Evolutionary conservation across 2,797 vertebrate genomes (phyloP), one percentile per base, ranked within the genome.

Genomic region (Sarcophilus harrisii): DNA sequence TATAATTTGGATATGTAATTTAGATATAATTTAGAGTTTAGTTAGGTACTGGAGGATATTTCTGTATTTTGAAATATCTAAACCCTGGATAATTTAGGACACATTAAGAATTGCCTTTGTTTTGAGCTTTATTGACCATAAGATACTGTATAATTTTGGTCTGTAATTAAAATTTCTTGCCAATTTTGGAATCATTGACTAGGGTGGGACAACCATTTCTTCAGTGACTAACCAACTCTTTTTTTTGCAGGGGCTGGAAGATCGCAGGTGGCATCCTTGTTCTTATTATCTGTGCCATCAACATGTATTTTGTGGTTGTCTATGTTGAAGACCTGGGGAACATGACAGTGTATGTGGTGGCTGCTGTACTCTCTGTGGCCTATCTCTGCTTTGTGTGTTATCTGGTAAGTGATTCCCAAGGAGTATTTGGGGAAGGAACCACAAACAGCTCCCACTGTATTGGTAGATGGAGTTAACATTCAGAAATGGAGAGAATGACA

Each of bases 221-320:
- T 14, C 0, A 62, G 9, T 97, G 57, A 0, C 1, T 55, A 21
- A 38, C n/a, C 66, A 38, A 0, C 16, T 13, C 16, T 90, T 27
- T 58, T n/a, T 96, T 27, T 93, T 62, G 0, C 96, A 99, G 99
- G 94, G 97, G 98, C 62, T 99, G 99, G 99, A 99, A 99, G 98
- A 98, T 99, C 0, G 98, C 98, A 0, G 99, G 99, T 0, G 99
- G 99, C 0, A 0, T 99, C 21, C 87, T 99, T 28, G 99, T 99
- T 95, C 97, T 99, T 57, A 11, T 99, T 27, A 98, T 99, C 96
- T 99, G 99, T 94, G 97, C 98, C 91, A 99, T 99, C 97, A 99
- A 99, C 98, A 99, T 99, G 97, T 99, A 99, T 98, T 99, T 99
- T 62, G 99, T 99, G 97, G 98, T 99, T 96, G 98, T 99, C 90